These are phyloP conservation scores for Genyomyrus donnyi DNA, from an alignment of 2,113 vertebrate genomes.

Conservation along the genomic window DNA sequence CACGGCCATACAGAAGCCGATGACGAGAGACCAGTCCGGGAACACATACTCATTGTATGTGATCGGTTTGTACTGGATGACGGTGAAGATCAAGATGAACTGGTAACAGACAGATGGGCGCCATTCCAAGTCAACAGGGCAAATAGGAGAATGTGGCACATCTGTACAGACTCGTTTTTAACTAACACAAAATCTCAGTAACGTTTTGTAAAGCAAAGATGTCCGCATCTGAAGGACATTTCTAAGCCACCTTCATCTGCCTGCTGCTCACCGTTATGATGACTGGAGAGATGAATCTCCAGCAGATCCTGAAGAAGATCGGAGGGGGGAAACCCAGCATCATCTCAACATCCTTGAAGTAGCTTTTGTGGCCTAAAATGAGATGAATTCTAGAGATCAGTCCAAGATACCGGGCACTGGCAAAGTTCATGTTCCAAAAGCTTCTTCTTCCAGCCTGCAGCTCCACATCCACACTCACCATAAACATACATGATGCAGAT, in stretches of 20 bases:
- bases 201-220: not conserved
- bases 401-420: not conserved
- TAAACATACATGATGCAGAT: slow-evolving; percentile 95
- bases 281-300: slow-evolving; percentile 88
- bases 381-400: not conserved
- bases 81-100: slow-evolving; percentile 96
- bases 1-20: slow-evolving; percentile 88
- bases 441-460: not conserved
- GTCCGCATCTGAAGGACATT: not conserved
- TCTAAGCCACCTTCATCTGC: not conserved
- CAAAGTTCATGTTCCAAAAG: not conserved
- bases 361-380: slow-evolving; percentile 77
- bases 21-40: slow-evolving; percentile 82
- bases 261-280: slow-evolving; percentile 86
- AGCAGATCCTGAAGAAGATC: slow-evolving; percentile 95
- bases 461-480: slow-evolving; percentile 59
- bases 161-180: not conserved
- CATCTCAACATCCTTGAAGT: slow-evolving; percentile 98
- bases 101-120: slow-evolving; percentile 36
- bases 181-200: not conserved
- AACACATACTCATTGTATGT: slow-evolving; percentile 89
- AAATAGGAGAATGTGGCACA: not conserved
- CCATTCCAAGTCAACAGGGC: not conserved
- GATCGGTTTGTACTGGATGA: slow-evolving; percentile 95
- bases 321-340: slow-evolving; percentile 96